phyloP scores from a whole-genome alignment of 1,140 invertebrate species.

The Mesaphorura yosii region DNA sequence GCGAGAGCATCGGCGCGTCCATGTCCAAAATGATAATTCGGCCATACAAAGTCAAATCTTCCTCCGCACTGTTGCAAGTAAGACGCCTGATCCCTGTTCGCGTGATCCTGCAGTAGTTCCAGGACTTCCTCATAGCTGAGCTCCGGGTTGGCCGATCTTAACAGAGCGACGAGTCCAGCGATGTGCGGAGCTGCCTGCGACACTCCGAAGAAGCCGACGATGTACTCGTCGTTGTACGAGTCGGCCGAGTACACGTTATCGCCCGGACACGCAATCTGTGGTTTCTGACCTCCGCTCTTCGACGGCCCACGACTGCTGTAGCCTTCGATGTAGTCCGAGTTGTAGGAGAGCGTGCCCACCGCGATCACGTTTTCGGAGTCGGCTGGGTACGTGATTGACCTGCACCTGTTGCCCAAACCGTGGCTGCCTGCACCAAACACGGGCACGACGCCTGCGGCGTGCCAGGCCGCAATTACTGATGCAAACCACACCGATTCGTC shows the following conservation, averaged over 20 bases:
- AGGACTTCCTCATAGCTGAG: not conserved
- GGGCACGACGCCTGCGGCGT: not conserved
- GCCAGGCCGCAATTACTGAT: not conserved
- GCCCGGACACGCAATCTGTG: not conserved
- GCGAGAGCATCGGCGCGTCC: not conserved
- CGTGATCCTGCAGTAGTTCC: not conserved
- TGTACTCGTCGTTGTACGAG: not conserved
- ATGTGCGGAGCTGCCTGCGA: conserved; percentile 9
- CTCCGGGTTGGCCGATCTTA: not conserved
- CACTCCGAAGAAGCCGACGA: not conserved
- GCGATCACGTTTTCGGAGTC: conserved; percentile 1
- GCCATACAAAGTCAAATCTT: not conserved
- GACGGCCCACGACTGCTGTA: not conserved
- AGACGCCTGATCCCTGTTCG: not conserved
- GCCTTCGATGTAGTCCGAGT: not conserved
- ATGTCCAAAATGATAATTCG: conserved; percentile 2
- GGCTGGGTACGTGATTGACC: not conserved
- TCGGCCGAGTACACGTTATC: not conserved
- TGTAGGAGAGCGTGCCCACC: not conserved
- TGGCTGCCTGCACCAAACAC: not conserved
- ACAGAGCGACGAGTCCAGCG: conserved; percentile 8
- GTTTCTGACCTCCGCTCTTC: not conserved
- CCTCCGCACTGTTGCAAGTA: not conserved
- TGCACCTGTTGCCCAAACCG: not conserved
- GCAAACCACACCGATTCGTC: not conserved